Conservation (phyloP, 2,113 vertebrate species). For the Vombatus ursinus region DNA sequence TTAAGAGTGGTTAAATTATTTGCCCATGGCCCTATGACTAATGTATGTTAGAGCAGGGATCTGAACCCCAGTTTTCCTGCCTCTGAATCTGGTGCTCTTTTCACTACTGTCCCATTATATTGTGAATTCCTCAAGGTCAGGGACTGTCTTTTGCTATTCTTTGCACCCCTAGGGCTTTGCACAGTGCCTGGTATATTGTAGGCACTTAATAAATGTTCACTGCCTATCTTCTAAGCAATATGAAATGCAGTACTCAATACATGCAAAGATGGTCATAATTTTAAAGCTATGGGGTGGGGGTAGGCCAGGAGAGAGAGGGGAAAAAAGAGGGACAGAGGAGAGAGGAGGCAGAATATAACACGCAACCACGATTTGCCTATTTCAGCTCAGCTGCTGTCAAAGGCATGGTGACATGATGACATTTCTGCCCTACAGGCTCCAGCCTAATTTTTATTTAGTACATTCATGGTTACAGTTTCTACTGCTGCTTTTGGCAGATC, state of each 20-base stretch:
- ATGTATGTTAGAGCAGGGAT: not conserved
- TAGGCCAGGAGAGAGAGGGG: not conserved
- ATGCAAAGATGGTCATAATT: not conserved
- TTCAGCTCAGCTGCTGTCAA: not conserved
- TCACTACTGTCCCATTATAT: not conserved
- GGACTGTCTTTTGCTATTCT: not conserved
- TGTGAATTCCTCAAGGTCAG: not conserved
- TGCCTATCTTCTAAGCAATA: not conserved
- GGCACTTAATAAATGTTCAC: not conserved
- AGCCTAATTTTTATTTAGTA: not conserved
- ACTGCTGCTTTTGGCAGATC: conserved; percentile 45
- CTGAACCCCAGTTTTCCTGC: not conserved
- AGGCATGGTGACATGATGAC: not conserved
- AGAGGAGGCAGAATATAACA: no score
- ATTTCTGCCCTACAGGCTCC: conserved; percentile 19
- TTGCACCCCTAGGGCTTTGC: not conserved
- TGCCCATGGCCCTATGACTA: not conserved
- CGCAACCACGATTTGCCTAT: not conserved
- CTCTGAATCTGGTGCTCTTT: not conserved
- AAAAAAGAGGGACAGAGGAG: not conserved
- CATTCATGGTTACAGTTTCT: not conserved
- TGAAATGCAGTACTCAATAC: not conserved
- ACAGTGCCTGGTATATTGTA: not conserved
- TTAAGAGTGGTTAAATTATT: not conserved
- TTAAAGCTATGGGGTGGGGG: not conserved